These are phyloP conservation scores for Nyctalus aviator DNA, from an alignment of 2,797 vertebrate species.

Conservation along the genomic window DNA sequence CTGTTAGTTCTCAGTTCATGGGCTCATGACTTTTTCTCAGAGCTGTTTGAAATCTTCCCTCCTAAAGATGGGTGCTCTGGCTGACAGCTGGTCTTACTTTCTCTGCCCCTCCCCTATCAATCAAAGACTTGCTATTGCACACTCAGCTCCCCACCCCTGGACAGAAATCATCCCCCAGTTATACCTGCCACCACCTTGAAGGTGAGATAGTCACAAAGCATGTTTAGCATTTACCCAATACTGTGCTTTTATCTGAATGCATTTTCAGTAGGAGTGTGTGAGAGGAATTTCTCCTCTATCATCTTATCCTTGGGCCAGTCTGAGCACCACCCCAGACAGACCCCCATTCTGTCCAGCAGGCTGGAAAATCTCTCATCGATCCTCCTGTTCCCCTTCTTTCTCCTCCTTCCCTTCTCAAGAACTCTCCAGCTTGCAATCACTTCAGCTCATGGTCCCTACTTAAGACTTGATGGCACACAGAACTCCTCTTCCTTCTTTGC, in stretches of 20 bases:
- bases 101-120: neutral
- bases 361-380: neutral
- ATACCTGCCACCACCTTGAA: neutral
- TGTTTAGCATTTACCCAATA: neutral
- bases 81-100: neutral
- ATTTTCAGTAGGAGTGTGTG: neutral
- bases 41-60: neutral
- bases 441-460: neutral
- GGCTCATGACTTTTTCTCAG: neutral
- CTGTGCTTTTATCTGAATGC: conserved; percentile 26
- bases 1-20: conserved; percentile 24
- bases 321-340: neutral
- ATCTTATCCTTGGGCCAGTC: neutral
- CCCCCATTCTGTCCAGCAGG: neutral
- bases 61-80: neutral
- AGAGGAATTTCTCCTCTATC: neutral
- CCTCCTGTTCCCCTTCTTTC: too few relatives aligned
- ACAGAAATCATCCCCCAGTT: neutral
- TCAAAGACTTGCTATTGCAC: neutral
- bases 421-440: neutral
- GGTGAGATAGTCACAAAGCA: conserved; percentile 22
- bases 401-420: neutral
- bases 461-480: neutral
- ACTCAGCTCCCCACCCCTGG: neutral
- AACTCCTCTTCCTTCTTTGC: neutral